Conservation (phyloP, 1,140 invertebrate genomes). For the Diuraphis noxia region DNA sequence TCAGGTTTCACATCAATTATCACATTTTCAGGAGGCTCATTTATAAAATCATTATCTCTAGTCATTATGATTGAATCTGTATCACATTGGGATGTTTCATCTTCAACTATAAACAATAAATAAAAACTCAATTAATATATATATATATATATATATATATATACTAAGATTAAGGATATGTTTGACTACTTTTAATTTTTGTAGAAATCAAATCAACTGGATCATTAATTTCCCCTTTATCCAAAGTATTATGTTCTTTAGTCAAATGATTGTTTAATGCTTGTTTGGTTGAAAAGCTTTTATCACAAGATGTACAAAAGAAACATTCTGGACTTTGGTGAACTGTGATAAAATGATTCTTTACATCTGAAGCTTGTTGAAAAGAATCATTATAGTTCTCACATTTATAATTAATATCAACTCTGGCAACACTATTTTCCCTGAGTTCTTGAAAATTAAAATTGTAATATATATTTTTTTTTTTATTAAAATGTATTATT, state of each 20-base stretch:
- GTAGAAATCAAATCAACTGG: neutral
- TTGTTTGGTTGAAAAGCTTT: slow-evolving; percentile 41
- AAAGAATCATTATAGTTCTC: slow-evolving; percentile 17
- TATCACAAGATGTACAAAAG: slow-evolving; percentile 17
- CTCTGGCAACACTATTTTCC: neutral
- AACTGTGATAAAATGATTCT: slow-evolving; percentile 20
- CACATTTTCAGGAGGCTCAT: neutral
- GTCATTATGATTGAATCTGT: neutral
- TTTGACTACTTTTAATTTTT: slow-evolving; percentile 18
- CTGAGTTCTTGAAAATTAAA: slow-evolving; percentile 10
- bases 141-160: no score
- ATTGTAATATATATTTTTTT: neutral
- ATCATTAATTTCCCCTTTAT: neutral
- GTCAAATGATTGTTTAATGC: slow-evolving; percentile 19
- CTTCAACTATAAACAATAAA: slow-evolving; percentile 21
- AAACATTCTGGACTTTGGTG: neutral
- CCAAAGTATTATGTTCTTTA: slow-evolving; percentile 17
- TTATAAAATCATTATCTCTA: slow-evolving; percentile 7
- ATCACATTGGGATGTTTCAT: neutral
- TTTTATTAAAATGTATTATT: no score
- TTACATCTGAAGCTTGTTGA: slow-evolving; percentile 28
- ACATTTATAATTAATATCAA: slow-evolving; percentile 4
- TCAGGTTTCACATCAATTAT: slow-evolving; percentile 42
- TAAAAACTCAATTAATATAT: neutral
- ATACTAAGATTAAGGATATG: neutral